Conservation (phyloP, 2,888 invertebrate species). For the Amphipoea lucens region DNA sequence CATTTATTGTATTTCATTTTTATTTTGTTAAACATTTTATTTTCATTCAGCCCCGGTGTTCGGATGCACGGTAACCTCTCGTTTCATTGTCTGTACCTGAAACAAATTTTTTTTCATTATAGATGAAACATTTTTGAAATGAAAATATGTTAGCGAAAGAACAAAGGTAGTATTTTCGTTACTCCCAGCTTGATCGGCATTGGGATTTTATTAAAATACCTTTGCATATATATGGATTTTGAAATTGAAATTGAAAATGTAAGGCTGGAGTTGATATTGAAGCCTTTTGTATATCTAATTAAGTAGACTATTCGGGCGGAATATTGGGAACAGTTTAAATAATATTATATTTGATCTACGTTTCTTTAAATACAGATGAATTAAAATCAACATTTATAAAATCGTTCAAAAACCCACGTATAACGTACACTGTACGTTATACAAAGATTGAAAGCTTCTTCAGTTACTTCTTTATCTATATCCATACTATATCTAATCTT, state of each 20-base stretch:
- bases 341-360: neutral
- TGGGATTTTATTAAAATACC: slow-evolving; percentile 54
- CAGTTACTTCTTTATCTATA: too few relatives aligned
- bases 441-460: too few relatives aligned
- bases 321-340: neutral
- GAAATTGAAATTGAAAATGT: slow-evolving; percentile 38
- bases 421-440: too few relatives aligned
- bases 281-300: slow-evolving; percentile 28
- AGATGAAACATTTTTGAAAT: slow-evolving; percentile 46
- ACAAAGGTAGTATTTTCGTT: slow-evolving; percentile 39
- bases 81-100: slow-evolving; percentile 59
- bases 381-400: neutral
- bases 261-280: slow-evolving; percentile 26
- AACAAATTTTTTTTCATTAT: slow-evolving; percentile 63
- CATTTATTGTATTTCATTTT: slow-evolving; percentile 46
- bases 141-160: slow-evolving; percentile 29
- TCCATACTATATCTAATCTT: too few relatives aligned
- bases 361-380: neutral
- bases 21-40: slow-evolving; percentile 29
- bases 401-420: too few relatives aligned
- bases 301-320: neutral
- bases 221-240: slow-evolving; percentile 55
- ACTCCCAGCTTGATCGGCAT: slow-evolving; percentile 7
- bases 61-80: neutral
- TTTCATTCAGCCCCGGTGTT: slow-evolving; percentile 29